Base-by-base conservation (phyloP, 2,888 invertebrate genomes). In the Pyrocoelia pectoralis region DNA sequence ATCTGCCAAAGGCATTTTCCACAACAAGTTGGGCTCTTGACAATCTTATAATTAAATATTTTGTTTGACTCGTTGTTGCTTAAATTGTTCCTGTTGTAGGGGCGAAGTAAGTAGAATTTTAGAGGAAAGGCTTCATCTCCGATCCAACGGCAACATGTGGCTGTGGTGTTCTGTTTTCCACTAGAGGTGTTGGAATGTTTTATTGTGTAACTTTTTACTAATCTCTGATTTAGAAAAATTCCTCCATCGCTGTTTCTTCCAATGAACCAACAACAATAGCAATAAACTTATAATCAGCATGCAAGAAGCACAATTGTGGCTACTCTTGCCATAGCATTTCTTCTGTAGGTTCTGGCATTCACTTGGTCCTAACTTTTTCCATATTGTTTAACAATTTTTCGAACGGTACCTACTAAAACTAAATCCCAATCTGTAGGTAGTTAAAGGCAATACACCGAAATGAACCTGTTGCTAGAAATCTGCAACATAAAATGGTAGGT, bases 371-470 rank as follows among this genome's bases (percentile, higher is more conserved):
- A 70, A 12, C 29, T 67, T 70, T 40, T 72, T 70, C 70, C 70
- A 61, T 24, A 24, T 24, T 5, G 24, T 64, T 68, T 56, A 17
- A 74, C 70, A 62, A 73, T 73, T n/a, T 33, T 41, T 50, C 64
- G 66, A 54, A 72, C 68, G 53, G 72, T 71, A n/a, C n/a, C n/a
- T n/a, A n/a, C n/a, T n/a, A n/a, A n/a, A n/a, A 60, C 60, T 46
- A 61, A 71, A 61, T 29, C 71, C 72, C 69, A 73, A 68, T 40
- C n/a, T n/a, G n/a, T n/a, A n/a, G n/a, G n/a, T n/a, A n/a, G n/a
- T n/a, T n/a, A n/a, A n/a, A n/a, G n/a, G n/a, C n/a, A n/a, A n/a
- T n/a, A n/a, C n/a, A n/a, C 71, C 68, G 61, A 70, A 74, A 41
- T 29, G 72, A 65, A 72, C 70, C 38, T 15, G 5, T 6, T 50